Evolutionary conservation across 1,140 invertebrate genomes (phyloP).

Genomic region (Heliconius hermathena): DNA sequence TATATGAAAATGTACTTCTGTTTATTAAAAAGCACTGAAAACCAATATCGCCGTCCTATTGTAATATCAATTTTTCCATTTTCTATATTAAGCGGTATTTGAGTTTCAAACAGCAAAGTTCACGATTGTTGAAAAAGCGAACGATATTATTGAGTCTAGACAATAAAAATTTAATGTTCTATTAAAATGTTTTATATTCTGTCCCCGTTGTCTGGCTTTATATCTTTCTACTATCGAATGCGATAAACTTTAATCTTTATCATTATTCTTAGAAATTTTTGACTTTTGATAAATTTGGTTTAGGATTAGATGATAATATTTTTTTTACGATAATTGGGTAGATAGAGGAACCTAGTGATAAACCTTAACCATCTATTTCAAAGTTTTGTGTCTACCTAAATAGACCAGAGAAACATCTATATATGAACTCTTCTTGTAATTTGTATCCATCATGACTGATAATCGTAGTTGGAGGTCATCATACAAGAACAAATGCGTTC

Average conservation of each 20-base stretch:
- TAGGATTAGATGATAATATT: neutral
- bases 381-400: too few relatives aligned
- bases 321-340: neutral
- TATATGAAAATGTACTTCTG: neutral
- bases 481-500: too few relatives aligned
- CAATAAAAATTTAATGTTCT: slow-evolving; percentile 26
- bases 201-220: neutral
- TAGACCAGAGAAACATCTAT: too few relatives aligned
- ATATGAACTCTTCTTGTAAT: too few relatives aligned
- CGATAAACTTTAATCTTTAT: neutral
- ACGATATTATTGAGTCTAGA: slow-evolving; percentile 25
- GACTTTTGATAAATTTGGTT: neutral
- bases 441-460: too few relatives aligned
- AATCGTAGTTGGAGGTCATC: too few relatives aligned
- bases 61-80: slow-evolving; percentile 12
- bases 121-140: neutral
- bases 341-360: neutral
- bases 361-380: neutral
- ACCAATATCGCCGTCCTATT: neutral
- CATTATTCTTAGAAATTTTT: neutral
- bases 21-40: slow-evolving; percentile 6
- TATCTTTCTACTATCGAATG: neutral
- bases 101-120: slow-evolving; percentile 7
- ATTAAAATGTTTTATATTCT: slow-evolving; percentile 26
- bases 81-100: slow-evolving; percentile 4